Base-by-base conservation (phyloP, 23 tunicate genomes). In the Corella eumyota region DNA sequence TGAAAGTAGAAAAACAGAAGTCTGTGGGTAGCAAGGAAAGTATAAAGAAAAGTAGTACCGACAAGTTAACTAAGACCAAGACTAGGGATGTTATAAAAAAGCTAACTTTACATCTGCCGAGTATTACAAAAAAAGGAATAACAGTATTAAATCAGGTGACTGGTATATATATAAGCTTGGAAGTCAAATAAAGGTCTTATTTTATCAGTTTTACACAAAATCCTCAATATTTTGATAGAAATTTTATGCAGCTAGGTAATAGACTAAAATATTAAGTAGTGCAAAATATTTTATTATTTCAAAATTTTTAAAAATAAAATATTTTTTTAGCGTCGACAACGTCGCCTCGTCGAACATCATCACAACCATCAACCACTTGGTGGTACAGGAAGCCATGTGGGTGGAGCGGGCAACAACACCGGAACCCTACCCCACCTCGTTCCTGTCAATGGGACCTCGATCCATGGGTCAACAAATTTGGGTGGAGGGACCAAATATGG, bases 321-420 rank as follows among this genome's bases (percentile, higher is more conserved):
- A 40, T 40, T 32, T 20, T 36, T 64, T 11, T 66, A 77, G 95
- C 66, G 95, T 34, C 58, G 96, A 36, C 96, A 88, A 73, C 75
- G 88, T 30, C 68, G 79, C 27, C 80, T 69, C 48, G 90, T 78
- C 37, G 88, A 88, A 29, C 96, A 88, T 45, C 81, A 65, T 45
- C 35, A 36, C 17, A 57, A 70, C 67, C 83, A 84, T n/a, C 79
- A 71, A 28, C 47, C 73, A 1, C 50, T 79, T 44, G 79, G 90
- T 60, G 94, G 94, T 51, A 58, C 69, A 59, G 61, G 71, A 7
- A 68, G 45, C 17, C 80, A 68, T 67, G 81, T 71, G 3, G 75
- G 61, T 23, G 61, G 66, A 2, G 66, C 48, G 21, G 72, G 33
- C 22, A 27, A 6, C 34, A n/a, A 45, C 28, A 26, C 70, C 4